Evolutionary conservation across 1,140 invertebrate species (phyloP), one percentile per base, ranked within the genome.

Genomic region (Pantala flavescens): DNA sequence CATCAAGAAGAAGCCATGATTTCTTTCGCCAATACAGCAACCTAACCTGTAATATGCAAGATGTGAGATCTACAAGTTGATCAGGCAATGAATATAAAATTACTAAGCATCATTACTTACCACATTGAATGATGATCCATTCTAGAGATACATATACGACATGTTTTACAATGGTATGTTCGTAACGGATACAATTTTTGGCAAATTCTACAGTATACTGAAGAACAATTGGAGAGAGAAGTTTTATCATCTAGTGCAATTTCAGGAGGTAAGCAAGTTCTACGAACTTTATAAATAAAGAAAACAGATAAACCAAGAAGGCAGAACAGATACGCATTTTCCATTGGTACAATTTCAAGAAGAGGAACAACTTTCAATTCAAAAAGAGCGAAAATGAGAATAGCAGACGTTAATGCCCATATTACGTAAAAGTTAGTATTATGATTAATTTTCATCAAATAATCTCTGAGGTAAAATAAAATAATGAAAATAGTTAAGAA

Each of bases 1-100:
- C 49, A 82, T 79, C 21, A 90, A 77, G 78, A 89, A 91, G 81
- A 86, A 87, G 55, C 80, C 83, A 71, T 89, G 85, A 79, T 91
- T 91, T 76, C 86, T 86, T 73, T 84, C 83, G 70, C 90, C 86
- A 75, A 91, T 86, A 79, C 90, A 92, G 78, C 90, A 90, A 78
- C 91, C 88, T 80, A 90, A 84, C 90, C 90, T 91, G 79, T 74
- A 81, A 80, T 84, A 78, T 24, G 73, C 75, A 76, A 78, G 74
- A 11, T 11, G 7, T 23, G 23, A 70, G 63, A 21, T 70, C n/a
- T 11, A 5, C 11, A 5, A 5, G 11, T 21, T 70, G 23, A 70
- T n/a, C n/a, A n/a, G n/a, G n/a, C n/a, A n/a, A n/a, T n/a, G n/a
- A n/a, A n/a, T n/a, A n/a, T n/a, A 23, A 70, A 70, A 2, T 70